Conservation (phyloP, 2,888 invertebrate genomes). For the Escarpia spicata region DNA sequence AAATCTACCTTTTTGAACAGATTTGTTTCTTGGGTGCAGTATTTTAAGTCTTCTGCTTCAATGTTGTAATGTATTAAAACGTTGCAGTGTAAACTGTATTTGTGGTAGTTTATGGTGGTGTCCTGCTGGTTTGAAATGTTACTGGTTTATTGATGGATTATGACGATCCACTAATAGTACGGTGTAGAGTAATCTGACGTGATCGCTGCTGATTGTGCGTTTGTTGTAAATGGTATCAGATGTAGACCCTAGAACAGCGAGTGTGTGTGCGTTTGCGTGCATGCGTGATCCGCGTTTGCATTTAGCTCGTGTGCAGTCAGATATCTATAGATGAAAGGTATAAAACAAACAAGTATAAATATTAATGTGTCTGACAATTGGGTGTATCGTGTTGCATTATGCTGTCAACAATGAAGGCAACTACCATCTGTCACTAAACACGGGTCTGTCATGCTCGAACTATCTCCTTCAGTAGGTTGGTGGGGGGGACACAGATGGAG, state of each 20-base stretch:
- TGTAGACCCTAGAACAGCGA: background rate
- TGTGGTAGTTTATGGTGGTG: background rate
- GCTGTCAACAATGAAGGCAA: background rate
- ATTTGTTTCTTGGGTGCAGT: background rate
- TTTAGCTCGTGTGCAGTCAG: background rate
- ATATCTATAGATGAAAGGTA: background rate
- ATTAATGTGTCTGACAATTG: background rate
- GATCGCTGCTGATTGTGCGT: background rate
- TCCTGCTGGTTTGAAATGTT: background rate
- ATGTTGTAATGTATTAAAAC: background rate
- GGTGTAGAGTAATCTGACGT: background rate
- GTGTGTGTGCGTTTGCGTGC: background rate
- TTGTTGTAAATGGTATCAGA: background rate
- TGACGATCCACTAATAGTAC: background rate
- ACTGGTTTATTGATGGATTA: background rate
- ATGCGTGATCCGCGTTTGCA: background rate
- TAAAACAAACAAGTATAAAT: background rate
- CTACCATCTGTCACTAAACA: background rate
- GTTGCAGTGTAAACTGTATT: background rate
- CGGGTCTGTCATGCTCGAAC: background rate
- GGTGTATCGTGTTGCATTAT: background rate
- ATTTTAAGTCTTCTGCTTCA: background rate
- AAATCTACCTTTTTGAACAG: no score
- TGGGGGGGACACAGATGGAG: background rate
- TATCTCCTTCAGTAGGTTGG: background rate